These are phyloP conservation scores for Paralvinella palmiformis DNA, from an alignment of 1,140 invertebrate species.

Conservation along the genomic window DNA sequence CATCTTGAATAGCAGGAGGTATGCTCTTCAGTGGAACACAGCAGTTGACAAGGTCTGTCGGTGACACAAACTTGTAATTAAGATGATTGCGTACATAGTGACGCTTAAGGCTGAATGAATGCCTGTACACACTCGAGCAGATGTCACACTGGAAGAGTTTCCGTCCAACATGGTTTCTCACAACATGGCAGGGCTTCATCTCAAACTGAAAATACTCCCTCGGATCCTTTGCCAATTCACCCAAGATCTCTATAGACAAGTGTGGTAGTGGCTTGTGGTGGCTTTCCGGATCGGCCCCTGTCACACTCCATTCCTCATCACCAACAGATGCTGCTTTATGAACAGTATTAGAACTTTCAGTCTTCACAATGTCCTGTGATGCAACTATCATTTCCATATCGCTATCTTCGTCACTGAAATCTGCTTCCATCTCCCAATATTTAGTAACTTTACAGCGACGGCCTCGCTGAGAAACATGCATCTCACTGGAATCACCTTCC, in stretches of 20 bases:
- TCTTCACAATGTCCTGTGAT: no score
- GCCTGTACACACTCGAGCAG: constrained; percentile 52
- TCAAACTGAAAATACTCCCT: constrained; percentile 33
- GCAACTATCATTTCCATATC: no score
- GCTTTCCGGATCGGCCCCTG: no score
- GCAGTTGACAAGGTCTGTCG: constrained; percentile 48
- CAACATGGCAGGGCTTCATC: constrained; percentile 22
- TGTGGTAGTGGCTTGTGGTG: no score
- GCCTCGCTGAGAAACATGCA: constrained; percentile 1
- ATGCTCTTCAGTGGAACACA: constrained; percentile 28
- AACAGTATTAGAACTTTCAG: no score
- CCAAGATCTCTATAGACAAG: no score
- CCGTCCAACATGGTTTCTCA: constrained; percentile 31
- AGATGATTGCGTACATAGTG: constrained; percentile 57
- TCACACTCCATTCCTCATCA: no score
- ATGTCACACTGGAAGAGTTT: constrained; percentile 55
- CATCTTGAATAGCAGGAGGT: constrained; percentile 7
- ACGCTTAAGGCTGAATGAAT: constrained; percentile 56
- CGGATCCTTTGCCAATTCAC: constrained; percentile 21
- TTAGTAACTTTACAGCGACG: constrained; percentile 6
- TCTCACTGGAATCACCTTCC: background rate
- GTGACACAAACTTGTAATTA: constrained; percentile 52
- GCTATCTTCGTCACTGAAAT: background rate
- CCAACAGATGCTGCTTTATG: no score
- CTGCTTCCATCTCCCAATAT: constrained; percentile 10